Evolutionary conservation across 1,140 invertebrate genomes (phyloP).

Genomic region (Forficula auricularia): DNA sequence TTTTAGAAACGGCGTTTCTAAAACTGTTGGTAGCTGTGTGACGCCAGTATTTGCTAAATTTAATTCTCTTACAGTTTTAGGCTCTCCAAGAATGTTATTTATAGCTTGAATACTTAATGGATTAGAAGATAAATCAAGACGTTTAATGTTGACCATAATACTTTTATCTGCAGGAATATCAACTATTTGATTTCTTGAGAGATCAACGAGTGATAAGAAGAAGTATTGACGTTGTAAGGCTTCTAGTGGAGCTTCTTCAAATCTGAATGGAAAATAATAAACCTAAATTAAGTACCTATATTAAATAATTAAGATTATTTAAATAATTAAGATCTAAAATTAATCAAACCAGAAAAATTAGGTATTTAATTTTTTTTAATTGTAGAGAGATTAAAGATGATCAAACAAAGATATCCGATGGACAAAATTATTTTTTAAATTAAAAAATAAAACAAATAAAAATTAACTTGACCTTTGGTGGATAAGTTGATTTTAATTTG

Average conservation of each 20-base stretch:
- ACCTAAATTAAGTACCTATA: no score
- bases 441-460: no score
- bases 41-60: slow-evolving; percentile 67
- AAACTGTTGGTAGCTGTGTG: slow-evolving; percentile 33
- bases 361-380: no score
- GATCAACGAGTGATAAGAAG: slow-evolving; percentile 56
- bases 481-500: no score
- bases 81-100: slow-evolving; percentile 60
- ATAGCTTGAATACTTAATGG: slow-evolving; percentile 55
- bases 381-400: no score
- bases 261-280: no score
- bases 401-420: no score
- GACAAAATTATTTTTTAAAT: no score
- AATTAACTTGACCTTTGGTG: no score
- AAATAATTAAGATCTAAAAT: no score
- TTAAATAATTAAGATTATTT: no score
- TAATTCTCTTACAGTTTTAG: slow-evolving; percentile 65
- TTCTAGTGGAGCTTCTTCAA: slow-evolving; percentile 50
- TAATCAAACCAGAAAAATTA: no score
- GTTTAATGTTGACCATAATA: slow-evolving; percentile 72
- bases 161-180: slow-evolving; percentile 66
- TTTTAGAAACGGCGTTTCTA: slow-evolving; percentile 76
- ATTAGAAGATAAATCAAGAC: slow-evolving; percentile 71
- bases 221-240: slow-evolving; percentile 66
- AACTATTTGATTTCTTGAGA: slow-evolving; percentile 57